Percentiles rank a stretch among this genome's conserved stretches.
These are phyloP conservation scores for Tragelaphus buxtoni DNA, from an alignment of 2,113 vertebrate species.

Conservation along the genomic window DNA sequence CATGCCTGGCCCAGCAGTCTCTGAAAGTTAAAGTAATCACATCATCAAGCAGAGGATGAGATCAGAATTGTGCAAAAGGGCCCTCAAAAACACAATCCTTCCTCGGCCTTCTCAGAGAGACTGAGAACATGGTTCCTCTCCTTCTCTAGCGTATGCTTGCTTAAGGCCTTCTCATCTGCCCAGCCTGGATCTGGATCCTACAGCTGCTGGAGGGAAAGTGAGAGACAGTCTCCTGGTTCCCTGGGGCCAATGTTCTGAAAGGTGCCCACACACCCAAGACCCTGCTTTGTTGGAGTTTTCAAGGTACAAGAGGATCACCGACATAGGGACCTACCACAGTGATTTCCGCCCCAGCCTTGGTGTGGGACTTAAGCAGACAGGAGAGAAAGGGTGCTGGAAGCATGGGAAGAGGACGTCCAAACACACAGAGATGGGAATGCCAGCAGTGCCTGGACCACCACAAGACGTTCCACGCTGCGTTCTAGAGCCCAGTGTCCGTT, in stretches of 20 bases:
- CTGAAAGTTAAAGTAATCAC: background rate
- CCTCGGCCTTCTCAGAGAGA: background rate
- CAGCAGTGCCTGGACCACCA: fast-evolving
- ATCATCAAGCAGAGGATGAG: background rate
- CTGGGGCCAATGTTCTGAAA: fast-evolving
- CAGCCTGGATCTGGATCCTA: background rate
- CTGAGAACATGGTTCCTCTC: fast-evolving
- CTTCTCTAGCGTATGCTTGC: background rate
- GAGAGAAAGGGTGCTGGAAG: background rate
- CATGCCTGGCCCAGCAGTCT: background rate
- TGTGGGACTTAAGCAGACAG: background rate
- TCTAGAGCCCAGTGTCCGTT: fast-evolving
- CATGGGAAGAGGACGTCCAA: fast-evolving
- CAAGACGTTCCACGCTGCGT: fast-evolving
- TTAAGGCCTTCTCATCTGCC: background rate
- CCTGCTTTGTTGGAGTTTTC: background rate
- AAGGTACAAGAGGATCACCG: background rate
- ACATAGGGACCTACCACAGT: no score
- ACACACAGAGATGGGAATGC: background rate
- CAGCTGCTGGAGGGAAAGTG: background rate
- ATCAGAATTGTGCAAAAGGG: background rate
- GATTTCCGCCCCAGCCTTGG: background rate
- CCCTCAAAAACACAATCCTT: background rate
- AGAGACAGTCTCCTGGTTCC: background rate
- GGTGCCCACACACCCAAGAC: background rate